Evolutionary conservation across 1,140 invertebrate genomes (phyloP).

Genomic region (Pseudoatta argentina): DNA sequence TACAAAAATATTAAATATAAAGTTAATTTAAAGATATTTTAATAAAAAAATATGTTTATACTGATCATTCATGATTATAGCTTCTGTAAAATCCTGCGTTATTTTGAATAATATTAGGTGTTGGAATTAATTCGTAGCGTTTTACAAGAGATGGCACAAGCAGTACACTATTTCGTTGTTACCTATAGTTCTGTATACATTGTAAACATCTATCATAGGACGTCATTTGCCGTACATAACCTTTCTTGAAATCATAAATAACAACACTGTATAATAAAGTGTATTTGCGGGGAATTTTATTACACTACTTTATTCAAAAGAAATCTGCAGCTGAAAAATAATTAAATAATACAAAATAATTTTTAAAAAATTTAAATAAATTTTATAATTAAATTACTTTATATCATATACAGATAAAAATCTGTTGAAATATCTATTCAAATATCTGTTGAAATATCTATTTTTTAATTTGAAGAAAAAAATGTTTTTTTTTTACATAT

Average conservation of each 20-base stretch:
- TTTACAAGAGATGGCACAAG: too few relatives aligned
- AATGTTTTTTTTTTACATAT: neutral
- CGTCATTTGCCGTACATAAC: too few relatives aligned
- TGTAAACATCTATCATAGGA: too few relatives aligned
- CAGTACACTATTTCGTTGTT: too few relatives aligned
- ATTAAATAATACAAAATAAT: neutral
- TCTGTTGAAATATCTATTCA: neutral
- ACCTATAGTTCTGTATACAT: too few relatives aligned
- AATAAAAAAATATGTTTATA: neutral
- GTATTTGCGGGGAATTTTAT: too few relatives aligned
- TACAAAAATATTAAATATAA: neutral
- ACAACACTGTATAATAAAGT: too few relatives aligned
- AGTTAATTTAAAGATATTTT: slow-evolving; percentile 16
- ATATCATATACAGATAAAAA: neutral
- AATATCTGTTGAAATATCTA: too few relatives aligned
- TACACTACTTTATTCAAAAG: too few relatives aligned
- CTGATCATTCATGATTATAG: neutral
- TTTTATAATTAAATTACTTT: neutral
- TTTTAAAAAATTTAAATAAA: neutral
- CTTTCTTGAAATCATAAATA: too few relatives aligned
- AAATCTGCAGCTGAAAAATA: too few relatives aligned
- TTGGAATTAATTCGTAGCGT: too few relatives aligned
- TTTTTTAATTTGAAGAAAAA: neutral
- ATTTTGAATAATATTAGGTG: neutral
- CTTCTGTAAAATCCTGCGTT: neutral